Evolutionary conservation across 2,797 vertebrate genomes (phyloP).

Genomic region (Lemur catta): DNA sequence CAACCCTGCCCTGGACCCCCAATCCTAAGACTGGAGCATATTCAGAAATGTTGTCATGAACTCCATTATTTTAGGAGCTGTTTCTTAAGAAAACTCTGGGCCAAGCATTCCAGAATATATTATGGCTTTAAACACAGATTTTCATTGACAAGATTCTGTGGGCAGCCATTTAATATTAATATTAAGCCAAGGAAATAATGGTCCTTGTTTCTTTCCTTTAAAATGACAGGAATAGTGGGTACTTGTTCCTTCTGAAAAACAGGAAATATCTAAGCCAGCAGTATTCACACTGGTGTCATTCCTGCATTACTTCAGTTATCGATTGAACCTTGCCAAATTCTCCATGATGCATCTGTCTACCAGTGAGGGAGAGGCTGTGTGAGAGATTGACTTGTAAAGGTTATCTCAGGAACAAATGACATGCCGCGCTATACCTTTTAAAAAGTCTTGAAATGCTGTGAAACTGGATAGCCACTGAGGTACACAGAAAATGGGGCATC

Average conservation of each 20-base stretch:
- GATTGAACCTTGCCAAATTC: slow-evolving; percentile 73
- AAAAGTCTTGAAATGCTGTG: not conserved
- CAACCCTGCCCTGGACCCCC: accelerated
- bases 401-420: slow-evolving; percentile 58
- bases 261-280: slow-evolving; percentile 79
- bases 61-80: slow-evolving; percentile 58
- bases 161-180: slow-evolving; percentile 75
- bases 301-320: slow-evolving; percentile 70
- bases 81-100: slow-evolving; percentile 55
- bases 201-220: slow-evolving; percentile 74
- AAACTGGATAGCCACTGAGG: not conserved
- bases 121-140: slow-evolving; percentile 69
- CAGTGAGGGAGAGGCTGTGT: slow-evolving; percentile 16
- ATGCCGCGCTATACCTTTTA: not conserved
- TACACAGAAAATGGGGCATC: not conserved
- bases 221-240: slow-evolving; percentile 78
- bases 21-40: not conserved
- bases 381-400: slow-evolving; percentile 59
- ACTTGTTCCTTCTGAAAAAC: slow-evolving; percentile 79
- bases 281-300: slow-evolving; percentile 73
- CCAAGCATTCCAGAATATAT: slow-evolving; percentile 68
- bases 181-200: slow-evolving; percentile 76
- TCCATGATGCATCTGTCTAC: slow-evolving; percentile 70
- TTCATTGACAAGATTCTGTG: slow-evolving; percentile 73
- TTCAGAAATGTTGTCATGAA: slow-evolving; percentile 52